Evolutionary conservation across 35 echinoderm and acorn worm genomes (phyloP).

Genomic region (Ptychodera flava): DNA sequence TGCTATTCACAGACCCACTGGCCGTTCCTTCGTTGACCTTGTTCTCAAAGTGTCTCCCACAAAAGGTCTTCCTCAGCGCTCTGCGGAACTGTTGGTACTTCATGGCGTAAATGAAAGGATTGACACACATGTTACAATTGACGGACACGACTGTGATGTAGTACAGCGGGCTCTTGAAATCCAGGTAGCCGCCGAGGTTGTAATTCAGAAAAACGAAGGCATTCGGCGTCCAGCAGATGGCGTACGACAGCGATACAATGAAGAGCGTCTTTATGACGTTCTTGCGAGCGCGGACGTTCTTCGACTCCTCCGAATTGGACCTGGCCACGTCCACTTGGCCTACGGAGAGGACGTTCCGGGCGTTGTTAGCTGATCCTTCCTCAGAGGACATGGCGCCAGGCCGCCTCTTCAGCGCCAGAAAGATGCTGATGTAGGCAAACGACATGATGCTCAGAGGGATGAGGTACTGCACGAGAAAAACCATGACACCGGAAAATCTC

Average conservation of each 20-base stretch:
- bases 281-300: constrained; percentile 21
- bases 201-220: constrained; percentile 70
- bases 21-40: constrained; percentile 20
- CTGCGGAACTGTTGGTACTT: constrained; percentile 84
- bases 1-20: too few relatives aligned
- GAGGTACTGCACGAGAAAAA: constrained; percentile 76
- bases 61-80: constrained; percentile 46
- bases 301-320: background rate
- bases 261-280: constrained; percentile 80
- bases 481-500: constrained; percentile 46
- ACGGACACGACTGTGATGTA: constrained; percentile 60
- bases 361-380: background rate
- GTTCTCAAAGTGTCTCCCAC: constrained; percentile 1
- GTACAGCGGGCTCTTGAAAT: constrained; percentile 62
- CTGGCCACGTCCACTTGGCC: background rate
- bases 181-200: constrained; percentile 66
- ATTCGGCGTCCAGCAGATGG: constrained; percentile 79
- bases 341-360: background rate
- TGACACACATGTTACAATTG: constrained; percentile 73
- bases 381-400: constrained; percentile 8
- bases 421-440: constrained; percentile 55
- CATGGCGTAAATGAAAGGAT: constrained; percentile 90
- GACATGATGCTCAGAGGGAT: constrained; percentile 53
- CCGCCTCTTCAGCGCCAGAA: constrained; percentile 37
- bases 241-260: constrained; percentile 58